Evolutionary conservation across 2,797 vertebrate species (phyloP).

Genomic region (Leptatherina wallacei): DNA sequence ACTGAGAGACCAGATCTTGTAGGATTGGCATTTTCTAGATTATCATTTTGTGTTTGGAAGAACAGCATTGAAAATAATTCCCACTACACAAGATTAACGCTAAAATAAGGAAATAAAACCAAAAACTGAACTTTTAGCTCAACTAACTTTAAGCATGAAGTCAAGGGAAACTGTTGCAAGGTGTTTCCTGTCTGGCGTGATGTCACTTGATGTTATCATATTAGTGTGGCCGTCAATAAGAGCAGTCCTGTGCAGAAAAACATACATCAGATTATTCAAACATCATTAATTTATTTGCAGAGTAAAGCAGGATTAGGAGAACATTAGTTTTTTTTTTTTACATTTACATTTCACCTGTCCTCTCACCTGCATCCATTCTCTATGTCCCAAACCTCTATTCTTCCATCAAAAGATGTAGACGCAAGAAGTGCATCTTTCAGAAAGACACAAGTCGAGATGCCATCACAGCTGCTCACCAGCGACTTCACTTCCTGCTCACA

Average conservation of each 20-base stretch:
- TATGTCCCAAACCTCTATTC: conserved; percentile 88
- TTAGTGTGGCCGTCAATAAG: conserved; percentile 82
- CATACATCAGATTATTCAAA: background rate
- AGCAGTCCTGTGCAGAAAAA: conserved; percentile 73
- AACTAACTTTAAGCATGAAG: conserved; percentile 85
- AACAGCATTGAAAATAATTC: background rate
- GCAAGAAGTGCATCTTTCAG: conserved; percentile 79
- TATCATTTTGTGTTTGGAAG: background rate
- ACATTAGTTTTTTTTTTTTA: background rate
- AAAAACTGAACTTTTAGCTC: background rate
- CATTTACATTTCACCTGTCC: background rate
- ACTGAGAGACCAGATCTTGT: background rate
- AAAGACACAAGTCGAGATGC: conserved; percentile 86
- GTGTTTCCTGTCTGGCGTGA: conserved; percentile 81
- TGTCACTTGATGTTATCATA: conserved; percentile 85
- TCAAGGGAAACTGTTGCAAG: conserved; percentile 89
- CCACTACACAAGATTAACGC: background rate
- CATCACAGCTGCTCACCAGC: conserved; percentile 86
- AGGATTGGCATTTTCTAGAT: background rate
- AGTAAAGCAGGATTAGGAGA: background rate
- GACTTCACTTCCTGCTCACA: conserved; percentile 85
- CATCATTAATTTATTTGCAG: background rate
- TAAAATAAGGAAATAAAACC: background rate
- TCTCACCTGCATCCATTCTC: conserved; percentile 85
- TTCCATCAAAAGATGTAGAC: conserved; percentile 85